Conservation (phyloP, 1,140 invertebrate species). For the Apis laboriosa region DNA sequence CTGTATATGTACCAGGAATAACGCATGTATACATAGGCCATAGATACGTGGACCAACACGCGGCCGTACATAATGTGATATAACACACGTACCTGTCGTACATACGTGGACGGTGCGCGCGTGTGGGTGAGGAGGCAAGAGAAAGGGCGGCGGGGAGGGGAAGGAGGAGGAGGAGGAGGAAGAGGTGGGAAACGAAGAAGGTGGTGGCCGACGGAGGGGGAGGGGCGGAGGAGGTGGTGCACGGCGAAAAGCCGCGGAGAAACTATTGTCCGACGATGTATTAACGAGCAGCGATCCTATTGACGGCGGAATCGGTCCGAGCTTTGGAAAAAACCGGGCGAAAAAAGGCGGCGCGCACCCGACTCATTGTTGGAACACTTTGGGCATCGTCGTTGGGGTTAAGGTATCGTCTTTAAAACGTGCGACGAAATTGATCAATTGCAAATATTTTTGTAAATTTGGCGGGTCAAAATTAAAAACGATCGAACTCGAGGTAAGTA, state of each 20-base stretch:
- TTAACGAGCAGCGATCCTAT: slow-evolving; percentile 68
- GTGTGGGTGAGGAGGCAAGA: slow-evolving; percentile 29
- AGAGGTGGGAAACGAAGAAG: slow-evolving; percentile 31
- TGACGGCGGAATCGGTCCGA: slow-evolving; percentile 65
- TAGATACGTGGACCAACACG: slow-evolving; percentile 63
- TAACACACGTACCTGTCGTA: slow-evolving; percentile 54
- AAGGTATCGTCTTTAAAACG: no score
- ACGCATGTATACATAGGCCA: slow-evolving; percentile 64
- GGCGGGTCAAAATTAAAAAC: no score
- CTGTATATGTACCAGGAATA: slow-evolving; percentile 61
- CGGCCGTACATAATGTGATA: slow-evolving; percentile 66
- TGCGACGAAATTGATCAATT: no score
- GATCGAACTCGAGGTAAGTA: no score
- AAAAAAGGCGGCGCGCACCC: no score
- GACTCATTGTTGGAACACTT: no score
- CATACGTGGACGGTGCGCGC: slow-evolving; percentile 19
- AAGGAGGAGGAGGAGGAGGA: slow-evolving; percentile 7
- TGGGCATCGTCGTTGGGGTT: no score
- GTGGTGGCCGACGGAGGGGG: slow-evolving; percentile 19
- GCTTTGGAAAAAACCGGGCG: slow-evolving; percentile 42
- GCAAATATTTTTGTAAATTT: no score
- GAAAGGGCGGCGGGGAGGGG: slow-evolving; percentile 42
- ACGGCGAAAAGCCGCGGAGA: slow-evolving; percentile 59
- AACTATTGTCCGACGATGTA: slow-evolving; percentile 69
- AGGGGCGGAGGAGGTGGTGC: slow-evolving; percentile 23